These are phyloP conservation scores for Lytechinus pictus DNA, from an alignment of 35 echinoderm and acorn worm species.

Conservation along the genomic window DNA sequence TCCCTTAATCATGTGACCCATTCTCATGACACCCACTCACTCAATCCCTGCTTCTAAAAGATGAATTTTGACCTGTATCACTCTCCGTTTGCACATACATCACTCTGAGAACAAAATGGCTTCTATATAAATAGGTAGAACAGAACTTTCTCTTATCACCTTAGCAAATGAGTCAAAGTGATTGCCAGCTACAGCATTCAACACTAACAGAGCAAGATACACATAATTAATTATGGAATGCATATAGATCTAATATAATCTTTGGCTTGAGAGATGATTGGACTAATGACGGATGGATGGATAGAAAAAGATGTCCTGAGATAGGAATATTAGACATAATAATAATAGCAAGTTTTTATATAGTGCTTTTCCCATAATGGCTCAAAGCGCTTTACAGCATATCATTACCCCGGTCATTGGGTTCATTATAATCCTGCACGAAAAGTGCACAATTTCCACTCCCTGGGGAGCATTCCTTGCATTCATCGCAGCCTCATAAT, in stretches of 20 bases:
- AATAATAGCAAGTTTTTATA: no score
- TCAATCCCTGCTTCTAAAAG: conserved; percentile 11
- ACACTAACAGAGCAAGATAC: background rate
- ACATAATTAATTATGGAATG: no score
- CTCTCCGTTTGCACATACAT: background rate
- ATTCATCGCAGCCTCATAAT: no score
- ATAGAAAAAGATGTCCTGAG: background rate
- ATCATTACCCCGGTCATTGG: no score
- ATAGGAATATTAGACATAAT: no score
- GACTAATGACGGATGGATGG: background rate
- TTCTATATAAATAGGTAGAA: background rate
- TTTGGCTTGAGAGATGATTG: background rate
- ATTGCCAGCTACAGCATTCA: background rate
- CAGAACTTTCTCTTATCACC: background rate
- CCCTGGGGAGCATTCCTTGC: no score
- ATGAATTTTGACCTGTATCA: background rate
- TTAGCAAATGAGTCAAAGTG: background rate
- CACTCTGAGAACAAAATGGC: no score
- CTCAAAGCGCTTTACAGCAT: no score
- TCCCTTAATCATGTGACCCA: background rate
- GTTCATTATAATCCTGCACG: no score
- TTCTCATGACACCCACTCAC: background rate
- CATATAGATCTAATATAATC: no score
- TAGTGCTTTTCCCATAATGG: no score
- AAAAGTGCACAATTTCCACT: no score